Evolutionary conservation across 2,113 vertebrate genomes (phyloP), one percentile per base, ranked within the genome.

Genomic region (Eurystomus gularis): DNA sequence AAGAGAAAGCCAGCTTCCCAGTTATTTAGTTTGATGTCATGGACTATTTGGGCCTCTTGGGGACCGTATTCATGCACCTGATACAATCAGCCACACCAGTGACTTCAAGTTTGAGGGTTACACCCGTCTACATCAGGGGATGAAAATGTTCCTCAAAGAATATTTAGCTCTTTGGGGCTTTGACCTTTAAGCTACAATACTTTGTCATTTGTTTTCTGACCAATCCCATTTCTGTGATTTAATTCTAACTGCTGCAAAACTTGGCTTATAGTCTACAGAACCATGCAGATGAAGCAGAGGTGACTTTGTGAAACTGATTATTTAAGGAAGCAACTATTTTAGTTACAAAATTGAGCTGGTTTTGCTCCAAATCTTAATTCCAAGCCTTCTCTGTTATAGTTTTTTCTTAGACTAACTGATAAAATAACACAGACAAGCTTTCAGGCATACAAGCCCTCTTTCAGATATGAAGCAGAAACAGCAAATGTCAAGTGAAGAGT

Each of bases 71-170:
- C 26, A 80, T 28, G 49, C 58, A 92, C 88, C 85, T 95, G 73
- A 92, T 93, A 86, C 83, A 97, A 90, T 76, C 79, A 93, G n/a
- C 88, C 65, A 80, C 82, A 61, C 66, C 58, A 70, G 10, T 94
- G 93, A 84, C 86, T 92, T 95, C 89, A 95, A 88, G 71, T 48
- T 39, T 55, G 20, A 88, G 54, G 55, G 88, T 91, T 94, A 95
- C 95, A 96, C 88, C 92, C 96, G 68, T 73, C 48, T 93, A 60
- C 87, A 48, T 71, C 70, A 94, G 89, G 26, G 64, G 29, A 83
- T 93, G 76, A 76, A 86, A 94, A 90, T 60, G 57, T 86, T 96
- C 80, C 68, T 92, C 55, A 81, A 62, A 90, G 64, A 86, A 83
- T 71, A n/a, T 42, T 78, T 73, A 70, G 65, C 26, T 92, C 60